Evolutionary conservation across 2,888 invertebrate genomes (phyloP).

Genomic region (Agonopterix alstromeriana): DNA sequence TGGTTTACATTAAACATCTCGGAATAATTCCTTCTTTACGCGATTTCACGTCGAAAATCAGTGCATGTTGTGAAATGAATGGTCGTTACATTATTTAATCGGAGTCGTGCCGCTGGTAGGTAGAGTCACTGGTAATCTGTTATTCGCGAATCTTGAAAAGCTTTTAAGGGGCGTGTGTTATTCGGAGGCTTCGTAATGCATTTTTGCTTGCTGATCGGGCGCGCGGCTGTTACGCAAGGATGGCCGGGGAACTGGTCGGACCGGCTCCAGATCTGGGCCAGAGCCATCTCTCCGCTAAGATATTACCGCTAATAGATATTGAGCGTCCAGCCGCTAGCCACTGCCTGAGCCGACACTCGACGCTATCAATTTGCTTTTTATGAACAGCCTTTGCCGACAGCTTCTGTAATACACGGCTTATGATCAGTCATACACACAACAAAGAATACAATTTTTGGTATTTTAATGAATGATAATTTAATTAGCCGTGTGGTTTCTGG

Average conservation of each 20-base stretch:
- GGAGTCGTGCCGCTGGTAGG: constrained; percentile 32
- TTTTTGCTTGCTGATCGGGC: constrained; percentile 51
- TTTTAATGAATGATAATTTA: too few species aligned
- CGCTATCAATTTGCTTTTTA: constrained; percentile 33
- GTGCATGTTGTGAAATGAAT: constrained; percentile 51
- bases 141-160: constrained; percentile 56
- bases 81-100: constrained; percentile 25
- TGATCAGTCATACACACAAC: constrained; percentile 5
- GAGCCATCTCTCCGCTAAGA: constrained; percentile 65
- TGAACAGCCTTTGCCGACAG: constrained; percentile 8
- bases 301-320: constrained; percentile 71
- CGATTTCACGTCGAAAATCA: constrained; percentile 55
- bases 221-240: constrained; percentile 62
- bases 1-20: constrained; percentile 57
- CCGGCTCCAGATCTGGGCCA: constrained; percentile 71
- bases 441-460: too few species aligned
- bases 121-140: constrained; percentile 41
- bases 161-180: constrained; percentile 61
- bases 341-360: constrained; percentile 19
- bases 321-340: constrained; percentile 40
- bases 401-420: constrained; percentile 18
- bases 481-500: too few species aligned
- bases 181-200: constrained; percentile 62
- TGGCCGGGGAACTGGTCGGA: constrained; percentile 64
- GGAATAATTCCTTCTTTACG: constrained; percentile 40